Evolutionary conservation across 35 echinoderm and acorn worm genomes (phyloP), one percentile per base, ranked within the genome.

Genomic region (Strongylocentrotus purpuratus): DNA sequence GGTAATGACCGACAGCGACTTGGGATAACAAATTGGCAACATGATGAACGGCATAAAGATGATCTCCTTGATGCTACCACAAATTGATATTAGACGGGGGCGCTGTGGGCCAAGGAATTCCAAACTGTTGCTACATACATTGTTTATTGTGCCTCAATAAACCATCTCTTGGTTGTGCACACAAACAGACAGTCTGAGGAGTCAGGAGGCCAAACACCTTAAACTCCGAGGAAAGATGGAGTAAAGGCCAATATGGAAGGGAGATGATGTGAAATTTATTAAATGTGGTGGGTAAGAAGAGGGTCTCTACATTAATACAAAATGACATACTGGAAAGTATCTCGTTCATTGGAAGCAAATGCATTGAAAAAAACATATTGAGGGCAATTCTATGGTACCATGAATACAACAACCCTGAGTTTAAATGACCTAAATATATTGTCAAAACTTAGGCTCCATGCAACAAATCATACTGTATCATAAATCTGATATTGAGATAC

Each of bases 111-210:
- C 25, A 28, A 89, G 33, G 45, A 89, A 89, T 89, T 89, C 87
- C 87, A 89, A 89, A 89, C 87, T 46, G 87, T 89, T 89, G 25
- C 87, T 35, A 45, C 87, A 28, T 11, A 46, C 32, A 46, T 46
- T 89, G 87, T 89, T 89, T 89, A 58, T 93, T 93, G 10, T 50
- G 45, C 7, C 33, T 50, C 46, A 18, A 93, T 93, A 93, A 93
- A 93, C 91, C 48, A 93, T 93, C 91, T 93, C 91, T 93, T 93
- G 91, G 46, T 46, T 58, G n/a, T 47, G 46, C 35, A 93, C 58
- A 93, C 91, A 93, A 93, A 93, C 91, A 93, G 11, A 13, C 12
- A 58, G 45, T 58, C 45, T 50, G 9, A 20, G n/a, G 5, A 11
- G 91, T 58, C 91, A 93, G 33, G 15, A 46, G 45, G 48, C 47